Conservation (phyloP, 2,888 invertebrate genomes). For the Sinotaia quadrata region DNA sequence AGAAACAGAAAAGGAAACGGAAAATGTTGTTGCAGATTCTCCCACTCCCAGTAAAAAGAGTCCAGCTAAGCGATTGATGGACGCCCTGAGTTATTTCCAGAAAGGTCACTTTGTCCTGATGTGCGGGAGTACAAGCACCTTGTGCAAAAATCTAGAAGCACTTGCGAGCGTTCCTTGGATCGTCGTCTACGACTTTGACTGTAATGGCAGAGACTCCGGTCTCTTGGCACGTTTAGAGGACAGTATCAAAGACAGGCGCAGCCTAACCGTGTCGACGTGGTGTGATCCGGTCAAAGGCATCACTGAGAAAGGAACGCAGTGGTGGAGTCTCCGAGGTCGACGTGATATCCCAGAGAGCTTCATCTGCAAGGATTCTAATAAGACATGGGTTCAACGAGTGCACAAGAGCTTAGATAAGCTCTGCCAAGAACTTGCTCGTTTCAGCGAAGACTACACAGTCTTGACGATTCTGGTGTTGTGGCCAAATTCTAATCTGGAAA, state of each 20-base stretch:
- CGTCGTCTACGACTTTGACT: slow-evolving; percentile 41
- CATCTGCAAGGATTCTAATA: slow-evolving; percentile 29
- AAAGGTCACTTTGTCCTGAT: slow-evolving; percentile 47
- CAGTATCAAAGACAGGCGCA: slow-evolving; percentile 10
- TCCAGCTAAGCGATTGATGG: neutral
- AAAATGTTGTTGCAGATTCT: neutral
- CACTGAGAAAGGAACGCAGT: slow-evolving; percentile 32
- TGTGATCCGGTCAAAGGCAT: slow-evolving; percentile 7
- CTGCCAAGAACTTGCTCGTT: slow-evolving; percentile 35
- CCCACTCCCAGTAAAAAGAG: neutral
- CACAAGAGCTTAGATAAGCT: slow-evolving; percentile 28
- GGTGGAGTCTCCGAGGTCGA: slow-evolving; percentile 28
- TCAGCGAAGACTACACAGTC: slow-evolving; percentile 39
- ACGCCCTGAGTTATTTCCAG: slow-evolving; percentile 22
- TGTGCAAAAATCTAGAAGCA: slow-evolving; percentile 26
- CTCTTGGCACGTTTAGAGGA: slow-evolving; percentile 28
- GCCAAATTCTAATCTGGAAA: slow-evolving; percentile 27
- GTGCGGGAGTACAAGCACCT: slow-evolving; percentile 27
- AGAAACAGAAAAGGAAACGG: neutral
- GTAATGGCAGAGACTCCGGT: slow-evolving; percentile 38
- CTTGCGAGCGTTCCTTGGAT: slow-evolving; percentile 44
- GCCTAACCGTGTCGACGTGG: slow-evolving; percentile 24
- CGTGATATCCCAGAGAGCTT: slow-evolving; percentile 44
- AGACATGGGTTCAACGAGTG: slow-evolving; percentile 37
- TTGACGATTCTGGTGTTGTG: slow-evolving; percentile 38